Evolutionary conservation across 2,113 vertebrate genomes (phyloP).

Genomic region (Corythaixoides concolor): DNA sequence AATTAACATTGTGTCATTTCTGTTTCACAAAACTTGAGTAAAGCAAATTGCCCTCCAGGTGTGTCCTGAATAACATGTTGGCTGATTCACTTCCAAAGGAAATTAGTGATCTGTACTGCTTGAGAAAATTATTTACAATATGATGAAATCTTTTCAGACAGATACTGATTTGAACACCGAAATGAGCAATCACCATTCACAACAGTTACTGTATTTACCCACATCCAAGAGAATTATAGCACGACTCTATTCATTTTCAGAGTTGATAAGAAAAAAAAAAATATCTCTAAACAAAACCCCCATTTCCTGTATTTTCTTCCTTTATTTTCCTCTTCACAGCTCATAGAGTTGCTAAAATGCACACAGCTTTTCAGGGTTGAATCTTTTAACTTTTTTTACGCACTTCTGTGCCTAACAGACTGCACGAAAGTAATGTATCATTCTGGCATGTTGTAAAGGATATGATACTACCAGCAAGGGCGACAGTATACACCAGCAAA

Average conservation of each 20-base stretch:
- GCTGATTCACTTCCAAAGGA: constrained; percentile 3
- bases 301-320: neutral
- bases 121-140: constrained; percentile 18
- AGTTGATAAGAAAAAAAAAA: neutral
- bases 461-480: neutral
- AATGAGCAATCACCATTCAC: neutral
- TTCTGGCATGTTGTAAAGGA: neutral
- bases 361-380: neutral
- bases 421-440: neutral
- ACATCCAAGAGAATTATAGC: neutral
- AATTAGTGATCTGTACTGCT: neutral
- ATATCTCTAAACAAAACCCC: neutral
- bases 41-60: constrained; percentile 53
- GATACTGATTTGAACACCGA: neutral
- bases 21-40: constrained; percentile 41
- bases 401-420: neutral
- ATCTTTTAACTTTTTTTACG: neutral
- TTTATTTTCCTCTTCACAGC: neutral
- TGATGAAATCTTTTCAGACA: neutral
- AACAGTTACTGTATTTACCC: neutral
- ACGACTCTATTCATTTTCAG: neutral
- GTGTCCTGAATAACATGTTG: constrained; percentile 17
- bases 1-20: constrained; percentile 58
- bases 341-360: neutral
- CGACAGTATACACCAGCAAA: neutral